phyloP scores from a whole-genome alignment of 2,797 vertebrate genomes.

The Poecilia picta region DNA sequence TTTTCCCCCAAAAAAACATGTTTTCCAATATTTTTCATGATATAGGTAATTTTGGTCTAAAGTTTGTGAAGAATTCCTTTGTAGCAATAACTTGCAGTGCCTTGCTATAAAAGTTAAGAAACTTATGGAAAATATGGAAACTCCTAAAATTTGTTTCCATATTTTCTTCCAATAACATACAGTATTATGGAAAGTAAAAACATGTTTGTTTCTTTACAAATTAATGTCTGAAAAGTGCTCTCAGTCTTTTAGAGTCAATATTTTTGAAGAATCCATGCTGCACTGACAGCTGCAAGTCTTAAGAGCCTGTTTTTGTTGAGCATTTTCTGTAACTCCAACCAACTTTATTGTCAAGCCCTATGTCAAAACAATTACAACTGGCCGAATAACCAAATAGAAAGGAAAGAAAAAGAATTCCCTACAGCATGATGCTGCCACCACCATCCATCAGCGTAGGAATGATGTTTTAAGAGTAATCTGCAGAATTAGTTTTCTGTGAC shows the following conservation, averaged over 20 bases:
- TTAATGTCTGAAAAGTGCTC: neutral
- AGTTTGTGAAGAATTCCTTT: constrained; percentile 39
- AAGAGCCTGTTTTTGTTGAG: neutral
- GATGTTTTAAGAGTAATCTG: neutral
- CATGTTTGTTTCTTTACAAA: neutral
- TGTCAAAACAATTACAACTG: neutral
- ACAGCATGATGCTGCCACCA: neutral
- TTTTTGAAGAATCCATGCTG: neutral
- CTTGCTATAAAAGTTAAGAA: neutral
- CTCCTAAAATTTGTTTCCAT: neutral
- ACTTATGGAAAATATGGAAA: neutral
- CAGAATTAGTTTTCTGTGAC: neutral
- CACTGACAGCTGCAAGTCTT: neutral
- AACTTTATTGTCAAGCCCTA: neutral
- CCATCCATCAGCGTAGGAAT: neutral
- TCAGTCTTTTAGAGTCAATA: neutral
- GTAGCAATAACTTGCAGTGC: constrained; percentile 26
- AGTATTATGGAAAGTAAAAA: neutral
- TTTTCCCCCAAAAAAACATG: constrained; percentile 23
- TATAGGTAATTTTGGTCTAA: constrained; percentile 39
- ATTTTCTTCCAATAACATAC: neutral
- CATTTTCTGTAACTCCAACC: neutral
- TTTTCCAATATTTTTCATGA: constrained; percentile 23
- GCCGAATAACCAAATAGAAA: constrained; percentile 51
- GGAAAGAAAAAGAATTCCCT: neutral